Conservation (phyloP, 2,888 invertebrate species). For the Cephus rjabovi region DNA sequence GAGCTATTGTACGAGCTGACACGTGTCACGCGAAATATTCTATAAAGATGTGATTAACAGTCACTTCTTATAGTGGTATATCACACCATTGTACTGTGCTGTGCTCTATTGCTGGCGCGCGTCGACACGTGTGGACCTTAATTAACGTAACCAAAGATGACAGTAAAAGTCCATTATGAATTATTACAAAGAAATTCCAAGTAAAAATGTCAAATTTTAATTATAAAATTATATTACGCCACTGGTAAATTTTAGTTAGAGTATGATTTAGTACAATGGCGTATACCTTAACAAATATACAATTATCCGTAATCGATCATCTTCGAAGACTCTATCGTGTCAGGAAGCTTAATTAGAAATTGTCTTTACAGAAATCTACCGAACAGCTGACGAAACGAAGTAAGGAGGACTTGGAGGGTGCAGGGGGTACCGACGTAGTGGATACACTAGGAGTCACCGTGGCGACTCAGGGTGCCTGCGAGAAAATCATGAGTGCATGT, state of each 20-base stretch:
- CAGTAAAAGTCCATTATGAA: not conserved
- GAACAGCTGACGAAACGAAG: not conserved
- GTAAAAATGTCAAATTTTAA: not conserved
- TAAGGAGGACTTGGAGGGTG: not conserved
- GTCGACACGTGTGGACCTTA: not conserved
- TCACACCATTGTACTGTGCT: not conserved
- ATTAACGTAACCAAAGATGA: not conserved
- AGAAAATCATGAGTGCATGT: conserved; percentile 52
- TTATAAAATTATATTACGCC: not conserved
- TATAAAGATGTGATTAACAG: not conserved
- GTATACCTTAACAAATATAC: not conserved
- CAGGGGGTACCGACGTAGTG: not conserved
- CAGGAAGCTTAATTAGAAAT: not conserved
- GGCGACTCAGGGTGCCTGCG: conserved; percentile 7
- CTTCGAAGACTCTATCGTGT: not conserved
- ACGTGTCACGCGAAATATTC: not conserved
- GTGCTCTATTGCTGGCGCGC: not conserved
- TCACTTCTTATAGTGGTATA: not conserved
- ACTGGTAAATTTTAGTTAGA: not conserved
- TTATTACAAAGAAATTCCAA: not conserved
- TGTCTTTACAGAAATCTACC: not conserved
- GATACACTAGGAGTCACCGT: not conserved
- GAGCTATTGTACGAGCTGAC: not conserved
- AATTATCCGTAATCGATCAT: not conserved
- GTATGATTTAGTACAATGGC: not conserved